These are phyloP conservation scores for Athalia cordata DNA, from an alignment of 2,888 invertebrate species.

Conservation along the genomic window DNA sequence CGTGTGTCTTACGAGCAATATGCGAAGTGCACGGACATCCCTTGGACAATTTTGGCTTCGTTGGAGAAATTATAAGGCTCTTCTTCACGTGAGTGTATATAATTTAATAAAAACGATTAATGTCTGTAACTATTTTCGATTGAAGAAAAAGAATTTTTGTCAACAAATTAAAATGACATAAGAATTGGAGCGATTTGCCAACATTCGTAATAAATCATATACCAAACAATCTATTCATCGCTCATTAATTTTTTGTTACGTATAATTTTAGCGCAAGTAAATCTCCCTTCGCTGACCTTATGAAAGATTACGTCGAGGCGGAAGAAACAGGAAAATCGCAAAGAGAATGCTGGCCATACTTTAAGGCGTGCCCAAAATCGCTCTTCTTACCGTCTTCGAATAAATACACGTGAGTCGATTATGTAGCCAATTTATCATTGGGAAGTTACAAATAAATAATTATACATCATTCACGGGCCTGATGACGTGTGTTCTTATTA, in stretches of 20 bases:
- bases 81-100: conserved; percentile 84
- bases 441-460: neutral
- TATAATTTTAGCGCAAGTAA: conserved; percentile 81
- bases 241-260: neutral
- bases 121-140: too few relatives aligned
- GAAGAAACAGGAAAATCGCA: conserved; percentile 83
- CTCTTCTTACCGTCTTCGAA: conserved; percentile 80
- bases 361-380: conserved; percentile 88
- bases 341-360: conserved; percentile 91
- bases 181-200: neutral
- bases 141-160: too few relatives aligned
- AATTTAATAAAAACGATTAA: too few relatives aligned
- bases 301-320: conserved; percentile 87
- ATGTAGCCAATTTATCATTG: conserved; percentile 26
- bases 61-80: conserved; percentile 88
- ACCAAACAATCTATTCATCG: neutral
- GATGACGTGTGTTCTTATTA: conserved; percentile 11
- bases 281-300: conserved; percentile 84
- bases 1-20: conserved; percentile 87
- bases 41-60: conserved; percentile 84
- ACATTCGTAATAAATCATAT: neutral
- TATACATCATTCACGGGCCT: neutral
- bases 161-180: conserved; percentile 4
- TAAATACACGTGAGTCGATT: conserved; percentile 74
- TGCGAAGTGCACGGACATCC: conserved; percentile 91